These are phyloP conservation scores for Drosophila eugracilis DNA, from an alignment of 1,140 invertebrate species.

Conservation along the genomic window DNA sequence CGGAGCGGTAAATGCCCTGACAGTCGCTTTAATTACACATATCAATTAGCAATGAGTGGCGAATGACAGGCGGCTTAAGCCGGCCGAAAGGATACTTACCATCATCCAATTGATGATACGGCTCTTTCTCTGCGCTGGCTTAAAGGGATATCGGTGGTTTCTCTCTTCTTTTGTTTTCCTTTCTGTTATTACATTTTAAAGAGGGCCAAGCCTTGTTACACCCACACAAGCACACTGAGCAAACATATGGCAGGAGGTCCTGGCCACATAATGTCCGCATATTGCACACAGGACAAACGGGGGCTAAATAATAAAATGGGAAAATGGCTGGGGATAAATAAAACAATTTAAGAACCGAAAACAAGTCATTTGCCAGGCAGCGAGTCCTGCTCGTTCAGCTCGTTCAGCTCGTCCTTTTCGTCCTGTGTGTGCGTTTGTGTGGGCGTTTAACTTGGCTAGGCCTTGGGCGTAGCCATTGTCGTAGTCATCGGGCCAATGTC, in stretches of 20 bases:
- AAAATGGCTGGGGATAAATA: conserved; percentile 44
- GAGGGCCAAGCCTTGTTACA: conserved; percentile 1
- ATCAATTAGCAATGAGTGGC: conserved; percentile 46
- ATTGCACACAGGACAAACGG: conserved; percentile 42
- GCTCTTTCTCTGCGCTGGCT: conserved; percentile 16
- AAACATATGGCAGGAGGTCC: conserved; percentile 64
- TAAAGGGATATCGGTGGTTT: neutral
- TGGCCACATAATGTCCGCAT: conserved; percentile 46
- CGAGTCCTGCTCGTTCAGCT: conserved; percentile 1
- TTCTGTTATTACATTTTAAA: conserved; percentile 12
- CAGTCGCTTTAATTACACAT: conserved; percentile 50
- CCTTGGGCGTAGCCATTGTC: conserved; percentile 68
- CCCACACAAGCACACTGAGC: conserved; percentile 8
- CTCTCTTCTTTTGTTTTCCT: neutral
- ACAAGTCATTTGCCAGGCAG: conserved; percentile 69
- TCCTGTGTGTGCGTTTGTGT: conserved; percentile 24
- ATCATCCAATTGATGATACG: conserved; percentile 1
- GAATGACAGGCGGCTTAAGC: conserved; percentile 36
- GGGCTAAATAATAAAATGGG: conserved; percentile 47
- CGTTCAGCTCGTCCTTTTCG: conserved; percentile 2
- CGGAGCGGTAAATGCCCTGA: conserved; percentile 48
- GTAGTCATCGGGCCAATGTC: conserved; percentile 39
- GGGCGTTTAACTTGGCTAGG: conserved; percentile 52
- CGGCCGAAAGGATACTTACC: conserved; percentile 40
- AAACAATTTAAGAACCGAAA: conserved; percentile 66